A percentile compares a stretch with the other conserved stretches of the same genome.
Evolutionary conservation across 1,140 invertebrate species (phyloP).

Genomic region (Ptiloglossa arizonensis): DNA sequence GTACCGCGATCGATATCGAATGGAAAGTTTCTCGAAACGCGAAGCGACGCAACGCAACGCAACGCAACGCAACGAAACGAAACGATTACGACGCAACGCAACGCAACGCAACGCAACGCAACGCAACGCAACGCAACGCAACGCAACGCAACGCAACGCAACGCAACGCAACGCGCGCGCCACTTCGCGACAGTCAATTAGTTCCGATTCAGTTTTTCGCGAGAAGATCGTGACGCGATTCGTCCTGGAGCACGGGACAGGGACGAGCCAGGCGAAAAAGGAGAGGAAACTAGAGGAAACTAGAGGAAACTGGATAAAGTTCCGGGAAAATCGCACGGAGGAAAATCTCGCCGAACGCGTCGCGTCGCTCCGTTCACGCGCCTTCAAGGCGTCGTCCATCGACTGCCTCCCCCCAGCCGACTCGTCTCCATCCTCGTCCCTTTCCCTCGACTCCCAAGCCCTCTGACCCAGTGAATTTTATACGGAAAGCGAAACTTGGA

Average conservation of each 20-base stretch:
- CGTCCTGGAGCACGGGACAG: neutral
- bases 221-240: constrained; percentile 8
- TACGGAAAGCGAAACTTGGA: constrained; percentile 72
- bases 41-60: too few relatives aligned
- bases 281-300: too few relatives aligned
- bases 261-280: neutral
- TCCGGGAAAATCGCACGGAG: too few relatives aligned
- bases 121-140: too few relatives aligned
- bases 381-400: neutral
- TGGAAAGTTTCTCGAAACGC: too few relatives aligned
- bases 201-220: constrained; percentile 50
- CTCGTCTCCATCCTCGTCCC: constrained; percentile 22
- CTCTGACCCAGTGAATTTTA: constrained; percentile 69
- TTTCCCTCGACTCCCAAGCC: constrained; percentile 48
- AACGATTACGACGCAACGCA: too few relatives aligned
- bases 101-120: too few relatives aligned
- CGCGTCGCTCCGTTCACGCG: neutral
- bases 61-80: too few relatives aligned
- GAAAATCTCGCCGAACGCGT: constrained; percentile 10
- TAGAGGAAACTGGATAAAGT: too few relatives aligned
- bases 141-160: neutral
- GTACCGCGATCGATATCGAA: neutral
- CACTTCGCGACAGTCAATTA: constrained; percentile 61
- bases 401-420: neutral
- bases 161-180: neutral